Evolutionary conservation across 2,797 vertebrate species (phyloP).

Genomic region (Danio choprae): DNA sequence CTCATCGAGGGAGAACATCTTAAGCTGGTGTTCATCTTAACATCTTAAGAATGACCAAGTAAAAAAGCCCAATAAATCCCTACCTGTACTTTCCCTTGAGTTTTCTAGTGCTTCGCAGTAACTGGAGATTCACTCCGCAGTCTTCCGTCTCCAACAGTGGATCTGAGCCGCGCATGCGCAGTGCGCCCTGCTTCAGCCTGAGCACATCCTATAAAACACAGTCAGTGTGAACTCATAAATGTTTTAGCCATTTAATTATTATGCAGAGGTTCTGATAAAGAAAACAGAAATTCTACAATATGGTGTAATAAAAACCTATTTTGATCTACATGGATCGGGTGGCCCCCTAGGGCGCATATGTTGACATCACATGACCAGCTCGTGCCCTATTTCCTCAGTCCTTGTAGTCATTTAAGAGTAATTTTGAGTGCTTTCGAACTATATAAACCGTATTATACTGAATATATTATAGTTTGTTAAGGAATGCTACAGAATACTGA

Average conservation of each 20-base stretch:
- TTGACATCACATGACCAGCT: constrained; percentile 3
- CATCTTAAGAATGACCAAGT: not conserved
- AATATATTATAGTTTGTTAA: too few species aligned
- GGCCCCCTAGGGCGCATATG: not conserved
- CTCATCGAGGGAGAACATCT: not conserved
- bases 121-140: constrained; percentile 27
- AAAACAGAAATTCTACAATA: not conserved
- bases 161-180: constrained; percentile 42
- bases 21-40: too few species aligned
- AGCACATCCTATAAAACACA: not conserved
- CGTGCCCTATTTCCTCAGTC: too few species aligned
- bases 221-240: not conserved
- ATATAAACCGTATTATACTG: too few species aligned
- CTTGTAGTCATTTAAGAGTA: too few species aligned
- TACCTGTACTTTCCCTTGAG: constrained; percentile 42
- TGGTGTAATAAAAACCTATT: not conserved
- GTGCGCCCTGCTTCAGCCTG: not conserved
- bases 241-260: not conserved
- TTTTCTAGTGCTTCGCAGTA: constrained; percentile 30
- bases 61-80: not conserved
- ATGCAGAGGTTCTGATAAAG: not conserved
- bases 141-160: constrained; percentile 37
- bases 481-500: too few species aligned
- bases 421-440: too few species aligned
- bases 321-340: not conserved